Conservation (phyloP, 2,888 invertebrate genomes). For the Lasioglossum villosulum region DNA sequence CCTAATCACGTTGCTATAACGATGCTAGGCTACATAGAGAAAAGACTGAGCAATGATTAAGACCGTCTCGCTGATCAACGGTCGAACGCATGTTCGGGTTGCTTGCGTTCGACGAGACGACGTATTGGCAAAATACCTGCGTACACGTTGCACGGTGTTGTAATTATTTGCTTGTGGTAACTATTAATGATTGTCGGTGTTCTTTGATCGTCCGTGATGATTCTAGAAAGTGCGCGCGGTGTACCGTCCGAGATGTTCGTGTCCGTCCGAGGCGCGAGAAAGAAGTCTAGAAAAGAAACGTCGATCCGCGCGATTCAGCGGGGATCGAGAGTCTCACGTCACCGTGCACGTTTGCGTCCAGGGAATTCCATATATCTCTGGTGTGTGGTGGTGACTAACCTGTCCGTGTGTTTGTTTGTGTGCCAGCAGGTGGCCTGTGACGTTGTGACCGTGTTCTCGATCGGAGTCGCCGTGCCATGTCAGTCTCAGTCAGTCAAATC, state of each 20-base stretch:
- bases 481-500: slow-evolving; percentile 80
- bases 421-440: slow-evolving; percentile 85
- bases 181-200: background rate
- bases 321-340: slow-evolving; percentile 6
- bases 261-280: background rate
- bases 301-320: background rate
- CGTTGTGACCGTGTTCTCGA: slow-evolving; percentile 84
- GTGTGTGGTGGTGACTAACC: slow-evolving; percentile 85
- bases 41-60: background rate
- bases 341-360: slow-evolving; percentile 65
- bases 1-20: too few species aligned
- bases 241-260: background rate
- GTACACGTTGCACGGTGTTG: slow-evolving; percentile 67
- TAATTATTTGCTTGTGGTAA: slow-evolving; percentile 17
- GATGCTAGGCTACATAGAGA: background rate
- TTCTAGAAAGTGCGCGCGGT: background rate
- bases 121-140: slow-evolving; percentile 62
- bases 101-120: slow-evolving; percentile 43
- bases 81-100: background rate
- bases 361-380: slow-evolving; percentile 73
- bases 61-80: background rate
- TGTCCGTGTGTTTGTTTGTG: slow-evolving; percentile 85
- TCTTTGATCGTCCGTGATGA: background rate
- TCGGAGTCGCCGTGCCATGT: slow-evolving; percentile 85
- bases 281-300: background rate